Conservation (phyloP, 2,888 invertebrate genomes). For the Charanyca ferruginea region DNA sequence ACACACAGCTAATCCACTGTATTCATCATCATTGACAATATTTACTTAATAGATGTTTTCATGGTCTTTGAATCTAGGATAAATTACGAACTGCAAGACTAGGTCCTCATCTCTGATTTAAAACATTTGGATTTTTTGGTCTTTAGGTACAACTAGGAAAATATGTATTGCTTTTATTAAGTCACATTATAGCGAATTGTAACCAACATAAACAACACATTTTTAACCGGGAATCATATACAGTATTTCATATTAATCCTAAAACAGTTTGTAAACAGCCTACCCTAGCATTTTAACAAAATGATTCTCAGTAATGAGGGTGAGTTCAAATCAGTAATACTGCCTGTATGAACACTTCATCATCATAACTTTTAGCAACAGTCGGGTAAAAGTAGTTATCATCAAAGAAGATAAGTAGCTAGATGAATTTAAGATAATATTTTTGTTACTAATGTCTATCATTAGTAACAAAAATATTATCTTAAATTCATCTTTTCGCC, state of each 20-base stretch:
- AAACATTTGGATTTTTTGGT: neutral
- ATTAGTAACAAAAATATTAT: slow-evolving; percentile 16
- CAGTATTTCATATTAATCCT: neutral
- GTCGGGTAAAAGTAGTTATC: slow-evolving; percentile 57
- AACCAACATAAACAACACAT: no score
- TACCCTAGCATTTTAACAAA: no score
- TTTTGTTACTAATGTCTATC: slow-evolving; percentile 11
- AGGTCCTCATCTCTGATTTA: no score
- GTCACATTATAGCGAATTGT: no score
- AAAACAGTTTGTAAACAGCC: neutral
- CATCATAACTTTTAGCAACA: slow-evolving; percentile 25
- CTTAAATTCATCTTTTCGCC: slow-evolving; percentile 16
- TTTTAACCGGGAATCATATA: neutral
- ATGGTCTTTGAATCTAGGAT: neutral
- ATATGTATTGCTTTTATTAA: neutral
- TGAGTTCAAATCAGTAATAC: slow-evolving; percentile 33
- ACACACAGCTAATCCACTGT: slow-evolving; percentile 29
- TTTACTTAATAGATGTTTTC: neutral
- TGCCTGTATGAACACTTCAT: slow-evolving; percentile 36
- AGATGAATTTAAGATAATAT: slow-evolving; percentile 23
- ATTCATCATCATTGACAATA: slow-evolving; percentile 1
- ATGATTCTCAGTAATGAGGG: slow-evolving; percentile 38
- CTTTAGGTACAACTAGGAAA: neutral
- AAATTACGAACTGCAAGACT: neutral
- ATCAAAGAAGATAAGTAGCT: neutral